phyloP scores from a whole-genome alignment of 1,140 invertebrate species.

The Whitmania pigra region DNA sequence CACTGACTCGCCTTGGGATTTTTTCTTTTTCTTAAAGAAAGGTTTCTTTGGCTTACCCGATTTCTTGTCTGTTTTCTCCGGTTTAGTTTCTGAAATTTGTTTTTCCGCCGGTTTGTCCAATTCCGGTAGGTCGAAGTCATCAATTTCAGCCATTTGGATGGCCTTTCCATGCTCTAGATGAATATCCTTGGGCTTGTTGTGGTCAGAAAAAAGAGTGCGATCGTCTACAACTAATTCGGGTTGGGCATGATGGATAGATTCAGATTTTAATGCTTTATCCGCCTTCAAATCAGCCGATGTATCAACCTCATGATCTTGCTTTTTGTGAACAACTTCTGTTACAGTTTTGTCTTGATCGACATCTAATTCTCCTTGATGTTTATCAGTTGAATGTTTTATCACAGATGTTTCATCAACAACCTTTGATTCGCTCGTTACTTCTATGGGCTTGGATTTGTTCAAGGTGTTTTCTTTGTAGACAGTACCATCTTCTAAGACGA shows the following conservation, averaged over 20 bases:
- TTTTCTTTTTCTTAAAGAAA: not conserved
- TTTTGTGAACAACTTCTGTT: not conserved
- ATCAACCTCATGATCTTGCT: not conserved
- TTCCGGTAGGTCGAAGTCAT: not conserved
- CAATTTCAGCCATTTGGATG: constrained; percentile 1
- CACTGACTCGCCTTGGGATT: not conserved
- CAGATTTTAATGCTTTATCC: not conserved
- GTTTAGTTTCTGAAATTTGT: not conserved
- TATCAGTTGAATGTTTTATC: not conserved
- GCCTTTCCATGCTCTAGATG: not conserved
- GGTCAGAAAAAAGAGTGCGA: not conserved
- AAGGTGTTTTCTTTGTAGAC: too few species aligned
- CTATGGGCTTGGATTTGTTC: too few species aligned
- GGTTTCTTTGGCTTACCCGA: not conserved
- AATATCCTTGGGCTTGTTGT: constrained; percentile 6
- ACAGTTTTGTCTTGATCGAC: not conserved
- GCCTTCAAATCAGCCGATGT: not conserved
- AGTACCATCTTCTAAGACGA: too few species aligned
- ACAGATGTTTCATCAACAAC: not conserved
- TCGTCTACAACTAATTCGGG: constrained; percentile 7
- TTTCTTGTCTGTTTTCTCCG: not conserved
- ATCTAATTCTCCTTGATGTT: not conserved
- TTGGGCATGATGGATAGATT: not conserved
- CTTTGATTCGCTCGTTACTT: not conserved
- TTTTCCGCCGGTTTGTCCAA: not conserved